Base-by-base conservation (phyloP, 2,888 invertebrate species). In the Pseudolycoriella hygida region DNA sequence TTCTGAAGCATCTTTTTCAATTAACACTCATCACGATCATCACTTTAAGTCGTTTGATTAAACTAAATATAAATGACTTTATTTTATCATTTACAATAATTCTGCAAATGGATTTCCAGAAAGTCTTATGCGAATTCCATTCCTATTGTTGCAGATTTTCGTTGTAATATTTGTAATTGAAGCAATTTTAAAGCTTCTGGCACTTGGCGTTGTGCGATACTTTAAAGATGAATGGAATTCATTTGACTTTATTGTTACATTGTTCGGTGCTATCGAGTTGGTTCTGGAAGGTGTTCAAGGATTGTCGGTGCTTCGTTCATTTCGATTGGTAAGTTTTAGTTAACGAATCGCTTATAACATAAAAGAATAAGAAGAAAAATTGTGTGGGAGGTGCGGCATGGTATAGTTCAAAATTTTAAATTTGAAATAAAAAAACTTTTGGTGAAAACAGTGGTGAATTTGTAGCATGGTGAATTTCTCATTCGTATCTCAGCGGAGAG, bases 141-240 rank as follows among this genome's bases (percentile, higher is more conserved):
- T 4, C 25, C 25, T 25, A 25, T 25, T 25, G 25, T 25, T 52
- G 11, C 53, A 71, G 71, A 64, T 71, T 49, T 72, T 71, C 55
- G 70, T 70, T 20, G 60, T 61, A 20, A 69, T 70, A 20, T 71
- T 71, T 58, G 66, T 68, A 14, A 58, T 64, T 43, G 71, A 71
- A 55, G 67, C 67, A 17, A 55, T 61, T 48, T 53, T 69, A 54
- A 73, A 73, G 55, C 59, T 73, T 46, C 60, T 71, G 30, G 72
- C 72, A n/a, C 61, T 72, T 57, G 69, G 67, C 50, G 69, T 71
- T 31, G 60, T 67, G 48, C 62, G 57, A 48, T 73, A 72, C 56
- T 67, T 72, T 54, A 63, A 66, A 54, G 69, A 70, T 53, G 66
- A 67, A 42, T 72, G 72, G 72, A 72, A 73, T 56, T 61, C 67